Base-by-base conservation (phyloP, 2,113 vertebrate species). In the Strix aluco region DNA sequence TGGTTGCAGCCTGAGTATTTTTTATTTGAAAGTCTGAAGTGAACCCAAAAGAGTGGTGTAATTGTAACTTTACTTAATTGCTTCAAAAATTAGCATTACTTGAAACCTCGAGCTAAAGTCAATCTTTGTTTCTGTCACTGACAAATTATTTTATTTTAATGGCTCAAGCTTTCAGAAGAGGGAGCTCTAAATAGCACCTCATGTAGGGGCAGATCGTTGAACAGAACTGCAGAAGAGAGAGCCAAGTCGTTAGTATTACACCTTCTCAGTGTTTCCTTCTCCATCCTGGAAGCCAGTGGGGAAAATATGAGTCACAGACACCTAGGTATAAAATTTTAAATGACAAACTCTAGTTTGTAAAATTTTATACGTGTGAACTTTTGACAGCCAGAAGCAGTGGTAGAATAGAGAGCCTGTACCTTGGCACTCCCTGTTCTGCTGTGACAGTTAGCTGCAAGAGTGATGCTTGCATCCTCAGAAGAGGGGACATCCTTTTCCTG, bases 211-310 rank as follows among this genome's bases (percentile, higher is more conserved):
- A 79, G 54, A 62, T 91, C 81, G 91, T 74, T 62, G 84, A 91
- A 66, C 70, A 87, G 83, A 84, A 19, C 81, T 87, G 46, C 51
- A 42, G 65, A 72, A 69, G 65, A 75, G 61, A 94, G 40, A 51
- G 81, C 73, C 81, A 80, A 89, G 74, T 85, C 20, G 1, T 95
- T 95, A 92, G 73, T 65, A 40, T 91, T 95, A 77, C 67, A 94
- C 81, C 67, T 92, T 95, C 86, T 95, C 84, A 77, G 54, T 87
- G 81, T 95, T 97, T 95, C 81, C 81, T 95, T 94, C 84, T 91
- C 3, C 3, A 40, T 85, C 34, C 81, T 94, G 84, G 86, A 97
- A 94, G 61, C 46, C 42, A 62, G 63, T 13, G 14, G 13, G 67
- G 94, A 86, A 96, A 95, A 85, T 80, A 51, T 96, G 89, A 95